Percentiles rank a stretch among this genome's conserved stretches.
Evolutionary conservation across 2,113 vertebrate species (phyloP).

Genomic region (Peromyscus maniculatus): DNA sequence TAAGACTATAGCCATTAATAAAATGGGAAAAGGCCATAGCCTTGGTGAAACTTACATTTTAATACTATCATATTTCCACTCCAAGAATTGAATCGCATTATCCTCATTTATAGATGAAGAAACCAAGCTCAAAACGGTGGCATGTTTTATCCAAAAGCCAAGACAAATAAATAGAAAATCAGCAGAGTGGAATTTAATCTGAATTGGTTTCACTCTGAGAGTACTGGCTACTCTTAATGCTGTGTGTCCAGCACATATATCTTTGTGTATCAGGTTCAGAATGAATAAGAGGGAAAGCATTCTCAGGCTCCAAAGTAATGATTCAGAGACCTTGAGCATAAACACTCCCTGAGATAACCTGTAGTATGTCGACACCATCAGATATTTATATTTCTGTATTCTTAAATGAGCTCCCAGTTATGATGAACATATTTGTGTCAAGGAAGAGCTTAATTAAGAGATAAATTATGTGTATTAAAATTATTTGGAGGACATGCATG

Average conservation of each 20-base stretch:
- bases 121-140: background rate
- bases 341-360: background rate
- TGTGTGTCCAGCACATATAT: background rate
- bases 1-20: background rate
- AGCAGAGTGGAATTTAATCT: background rate
- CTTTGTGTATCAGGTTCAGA: background rate
- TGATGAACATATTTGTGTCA: background rate
- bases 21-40: background rate
- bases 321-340: background rate
- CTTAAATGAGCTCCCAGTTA: background rate
- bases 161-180: background rate
- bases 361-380: too few relatives aligned
- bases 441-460: constrained; percentile 48
- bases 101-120: background rate
- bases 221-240: background rate
- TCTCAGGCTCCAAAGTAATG: background rate
- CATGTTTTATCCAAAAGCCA: background rate
- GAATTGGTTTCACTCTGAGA: background rate
- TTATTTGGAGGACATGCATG: constrained; percentile 49
- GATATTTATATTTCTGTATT: too few relatives aligned
- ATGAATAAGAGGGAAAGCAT: background rate
- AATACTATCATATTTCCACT: background rate
- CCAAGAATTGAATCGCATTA: background rate
- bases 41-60: background rate
- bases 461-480: constrained; percentile 7